phyloP scores from a whole-genome alignment of 2,113 vertebrate species.

The Gnathonemus echidnorhynchus region DNA sequence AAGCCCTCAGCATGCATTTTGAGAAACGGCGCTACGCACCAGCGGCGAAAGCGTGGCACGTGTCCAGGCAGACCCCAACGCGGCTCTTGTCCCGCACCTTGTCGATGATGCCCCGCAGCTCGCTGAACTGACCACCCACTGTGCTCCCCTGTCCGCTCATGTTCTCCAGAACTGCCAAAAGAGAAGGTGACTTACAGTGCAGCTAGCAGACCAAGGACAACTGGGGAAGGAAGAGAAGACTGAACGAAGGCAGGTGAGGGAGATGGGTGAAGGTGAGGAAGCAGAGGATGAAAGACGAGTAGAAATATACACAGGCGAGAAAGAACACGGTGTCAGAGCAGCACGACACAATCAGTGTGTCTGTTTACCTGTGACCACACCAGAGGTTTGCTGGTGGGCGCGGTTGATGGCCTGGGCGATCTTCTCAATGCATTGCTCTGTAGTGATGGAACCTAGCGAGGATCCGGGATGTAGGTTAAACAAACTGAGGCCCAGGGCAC shows the following conservation, averaged over 20 bases:
- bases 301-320: not conserved
- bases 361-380: slow-evolving; percentile 57
- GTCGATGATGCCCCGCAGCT: slow-evolving; percentile 63
- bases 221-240: not conserved
- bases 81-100: slow-evolving; percentile 59
- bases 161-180: slow-evolving; percentile 62
- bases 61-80: slow-evolving; percentile 66
- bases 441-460: slow-evolving; percentile 54
- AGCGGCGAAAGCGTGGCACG: slow-evolving; percentile 68
- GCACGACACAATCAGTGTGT: not conserved
- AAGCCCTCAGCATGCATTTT: not conserved
- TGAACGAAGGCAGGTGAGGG: not conserved
- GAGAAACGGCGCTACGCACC: slow-evolving; percentile 37
- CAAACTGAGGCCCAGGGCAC: slow-evolving; percentile 54
- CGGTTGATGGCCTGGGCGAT: slow-evolving; percentile 63
- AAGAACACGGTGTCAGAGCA: not conserved
- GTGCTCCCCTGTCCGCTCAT: slow-evolving; percentile 69
- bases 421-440: slow-evolving; percentile 55
- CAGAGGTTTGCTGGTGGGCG: slow-evolving; percentile 57
- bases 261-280: not conserved
- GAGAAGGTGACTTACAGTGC: not conserved
- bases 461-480: slow-evolving; percentile 70
- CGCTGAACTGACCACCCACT: slow-evolving; percentile 59
- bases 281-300: not conserved
- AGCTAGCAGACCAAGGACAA: not conserved